phyloP scores from a whole-genome alignment of 2,797 vertebrate genomes.

The Acridotheres tristis region DNA sequence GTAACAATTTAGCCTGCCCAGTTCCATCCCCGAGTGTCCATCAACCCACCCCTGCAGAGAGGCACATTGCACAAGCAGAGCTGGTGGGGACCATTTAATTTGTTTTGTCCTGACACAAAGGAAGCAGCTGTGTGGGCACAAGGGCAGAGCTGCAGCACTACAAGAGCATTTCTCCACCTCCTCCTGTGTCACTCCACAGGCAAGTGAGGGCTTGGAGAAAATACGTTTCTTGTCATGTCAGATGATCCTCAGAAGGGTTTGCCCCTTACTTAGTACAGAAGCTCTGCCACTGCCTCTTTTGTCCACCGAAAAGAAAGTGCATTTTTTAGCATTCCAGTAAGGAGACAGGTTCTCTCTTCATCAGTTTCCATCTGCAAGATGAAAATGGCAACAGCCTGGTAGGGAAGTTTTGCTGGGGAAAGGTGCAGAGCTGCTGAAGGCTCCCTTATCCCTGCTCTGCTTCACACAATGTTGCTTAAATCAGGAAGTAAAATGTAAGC shows the following conservation, averaged over 20 bases:
- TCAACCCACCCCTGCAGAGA: background rate
- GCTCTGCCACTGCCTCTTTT: background rate
- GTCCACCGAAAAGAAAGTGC: background rate
- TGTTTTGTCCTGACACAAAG: background rate
- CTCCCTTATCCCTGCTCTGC: background rate
- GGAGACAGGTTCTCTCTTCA: background rate
- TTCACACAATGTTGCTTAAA: background rate
- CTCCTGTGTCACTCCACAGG: background rate
- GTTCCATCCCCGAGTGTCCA: background rate
- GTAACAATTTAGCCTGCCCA: background rate
- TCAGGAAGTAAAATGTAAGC: rapidly evolving
- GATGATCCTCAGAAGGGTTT: background rate
- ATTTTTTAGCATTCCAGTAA: background rate
- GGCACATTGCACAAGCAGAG: background rate
- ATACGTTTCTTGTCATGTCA: background rate
- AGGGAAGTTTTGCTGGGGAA: background rate
- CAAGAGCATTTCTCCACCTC: background rate
- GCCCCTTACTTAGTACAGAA: background rate
- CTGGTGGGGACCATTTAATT: background rate
- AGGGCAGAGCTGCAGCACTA: background rate
- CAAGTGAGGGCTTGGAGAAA: background rate
- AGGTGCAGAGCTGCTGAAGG: background rate
- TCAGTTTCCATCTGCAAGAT: background rate
- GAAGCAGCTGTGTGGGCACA: background rate
- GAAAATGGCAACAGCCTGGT: background rate